Base-by-base conservation (phyloP, 2,113 vertebrate species). In the Solea solea region DNA sequence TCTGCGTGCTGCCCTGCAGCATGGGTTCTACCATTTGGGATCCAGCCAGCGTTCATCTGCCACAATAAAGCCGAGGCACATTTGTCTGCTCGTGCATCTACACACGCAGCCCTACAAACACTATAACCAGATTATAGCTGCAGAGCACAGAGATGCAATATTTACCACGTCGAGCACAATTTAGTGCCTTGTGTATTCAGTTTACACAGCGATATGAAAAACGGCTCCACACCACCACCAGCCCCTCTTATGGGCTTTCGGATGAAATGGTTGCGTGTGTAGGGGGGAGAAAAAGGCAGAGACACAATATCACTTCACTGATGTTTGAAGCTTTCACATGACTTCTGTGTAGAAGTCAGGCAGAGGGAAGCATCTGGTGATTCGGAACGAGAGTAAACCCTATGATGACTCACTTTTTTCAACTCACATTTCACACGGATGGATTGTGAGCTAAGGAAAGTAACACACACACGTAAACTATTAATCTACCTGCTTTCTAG, bases 191-290 rank as follows among this genome's bases (percentile, higher is more conserved):
- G 39, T 58, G 45, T 21, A 21, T 72, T 27, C 51, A 59, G 50
- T 86, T 54, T 60, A 61, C 27, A 50, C 44, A 5, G 15, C 14
- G 21, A 6, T 11, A 3, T 69, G 74, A 75, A 59, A 61, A 78
- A 69, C 8, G 58, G 58, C 54, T 48, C 49, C 42, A 6, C 13
- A 16, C 44, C 1, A 40, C 8, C 68, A 34, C 48, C 50, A 45
- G 0, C 25, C 44, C 49, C 7, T 1, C 9, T 14, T 14, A 8
- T 14, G 16, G 40, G 53, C 64, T 44, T 63, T 13, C 4, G 6
- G 51, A 69, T 54, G 54, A 69, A 48, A 59, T 0, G 42, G 8
- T 16, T 69, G 0, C 39, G 25, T 21, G 21, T 21, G 21, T 21
- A 21, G 21, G 21, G 21, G 3, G 15, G 60, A 25, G 42, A 27